A percentile compares a stretch with the other conserved stretches of the same genome.
These are phyloP conservation scores for Turritopsis rubra DNA, from an alignment of 30 jellyfish, hydroid and myxozoan species.

Conservation along the genomic window DNA sequence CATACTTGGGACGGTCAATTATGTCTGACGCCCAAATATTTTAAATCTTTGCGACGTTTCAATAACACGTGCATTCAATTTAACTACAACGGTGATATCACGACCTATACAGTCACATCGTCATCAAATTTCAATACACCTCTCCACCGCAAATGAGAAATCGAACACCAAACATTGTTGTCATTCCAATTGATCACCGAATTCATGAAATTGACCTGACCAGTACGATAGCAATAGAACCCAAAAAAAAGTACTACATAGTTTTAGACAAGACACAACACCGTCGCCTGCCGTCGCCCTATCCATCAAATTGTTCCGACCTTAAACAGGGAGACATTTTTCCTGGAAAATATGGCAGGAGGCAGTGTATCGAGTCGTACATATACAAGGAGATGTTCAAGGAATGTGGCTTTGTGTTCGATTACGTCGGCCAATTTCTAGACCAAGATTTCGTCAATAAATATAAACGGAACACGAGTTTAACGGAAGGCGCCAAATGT, in stretches of 20 bases:
- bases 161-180: background rate
- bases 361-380: background rate
- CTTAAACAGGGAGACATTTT: constrained; percentile 5
- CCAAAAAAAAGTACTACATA: background rate
- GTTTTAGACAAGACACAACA: background rate
- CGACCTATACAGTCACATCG: constrained; percentile 8
- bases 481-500: background rate
- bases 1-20: constrained; percentile 3
- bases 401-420: constrained; percentile 1
- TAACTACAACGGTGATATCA: background rate
- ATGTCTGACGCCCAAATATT: background rate
- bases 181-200: background rate
- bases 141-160: background rate
- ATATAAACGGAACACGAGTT: background rate
- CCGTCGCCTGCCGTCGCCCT: constrained; percentile 15
- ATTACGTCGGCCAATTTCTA: background rate
- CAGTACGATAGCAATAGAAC: background rate
- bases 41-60: background rate
- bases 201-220: constrained; percentile 15
- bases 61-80: constrained; percentile 1
- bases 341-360: constrained; percentile 16
- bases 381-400: background rate
- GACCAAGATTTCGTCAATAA: background rate
- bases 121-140: background rate
- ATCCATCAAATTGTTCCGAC: constrained; percentile 5